phyloP scores from a whole-genome alignment of 2,113 vertebrate species.

The Dendropsophus ebraccatus region DNA sequence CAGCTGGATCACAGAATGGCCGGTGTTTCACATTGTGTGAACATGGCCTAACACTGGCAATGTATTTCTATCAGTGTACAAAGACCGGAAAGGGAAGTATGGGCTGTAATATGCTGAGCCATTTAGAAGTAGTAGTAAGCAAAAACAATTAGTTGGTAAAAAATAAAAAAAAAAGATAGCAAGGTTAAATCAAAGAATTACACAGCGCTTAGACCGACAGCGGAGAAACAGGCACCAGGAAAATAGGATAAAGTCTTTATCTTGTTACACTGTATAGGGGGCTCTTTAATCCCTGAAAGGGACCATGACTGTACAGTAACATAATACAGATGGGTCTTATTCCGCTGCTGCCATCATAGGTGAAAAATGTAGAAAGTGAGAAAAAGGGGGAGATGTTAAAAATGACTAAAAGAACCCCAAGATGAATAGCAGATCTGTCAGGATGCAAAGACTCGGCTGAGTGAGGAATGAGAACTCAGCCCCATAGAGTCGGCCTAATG shows the following conservation, averaged over 20 bases:
- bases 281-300: conserved; percentile 4
- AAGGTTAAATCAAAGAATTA: conserved; percentile 41
- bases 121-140: background rate
- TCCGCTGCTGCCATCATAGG: background rate
- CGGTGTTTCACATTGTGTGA: no score
- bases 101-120: background rate
- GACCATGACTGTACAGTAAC: background rate
- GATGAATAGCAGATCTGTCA: conserved; percentile 24
- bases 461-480: conserved; percentile 15
- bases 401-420: background rate
- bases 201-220: background rate
- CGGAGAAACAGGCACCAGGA: background rate
- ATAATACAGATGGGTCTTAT: background rate
- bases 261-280: conserved; percentile 12
- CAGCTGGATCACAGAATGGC: no score
- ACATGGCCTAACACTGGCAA: background rate
- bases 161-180: conserved; percentile 10
- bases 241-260: conserved; percentile 22
- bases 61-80: background rate
- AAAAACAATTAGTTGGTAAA: conserved; percentile 38
- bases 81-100: background rate
- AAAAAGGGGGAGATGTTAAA: background rate
- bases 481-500: conserved; percentile 21
- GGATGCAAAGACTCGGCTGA: background rate
- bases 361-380: background rate